phyloP scores from a whole-genome alignment of 2,888 invertebrate genomes.

The Amaurobius ferox region DNA sequence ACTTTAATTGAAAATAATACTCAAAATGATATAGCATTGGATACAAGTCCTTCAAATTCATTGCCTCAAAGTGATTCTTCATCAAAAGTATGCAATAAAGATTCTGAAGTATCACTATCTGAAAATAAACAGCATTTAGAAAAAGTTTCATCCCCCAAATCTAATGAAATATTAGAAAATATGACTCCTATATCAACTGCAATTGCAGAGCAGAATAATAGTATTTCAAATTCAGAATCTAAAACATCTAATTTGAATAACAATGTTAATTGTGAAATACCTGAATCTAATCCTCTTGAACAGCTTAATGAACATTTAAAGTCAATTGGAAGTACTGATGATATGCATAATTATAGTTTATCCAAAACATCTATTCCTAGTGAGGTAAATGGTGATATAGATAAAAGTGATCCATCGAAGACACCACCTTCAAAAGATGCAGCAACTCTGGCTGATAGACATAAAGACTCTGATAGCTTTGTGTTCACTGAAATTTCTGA shows the following conservation, averaged over 20 bases:
- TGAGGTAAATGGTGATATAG: background rate
- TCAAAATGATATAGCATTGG: no score
- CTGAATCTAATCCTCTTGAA: constrained; percentile 28
- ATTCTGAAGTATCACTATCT: no score
- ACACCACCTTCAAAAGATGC: background rate
- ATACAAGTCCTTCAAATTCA: no score
- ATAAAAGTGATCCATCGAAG: background rate
- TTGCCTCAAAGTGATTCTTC: no score
- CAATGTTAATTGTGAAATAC: no score
- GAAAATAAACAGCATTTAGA: no score
- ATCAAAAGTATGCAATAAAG: no score
- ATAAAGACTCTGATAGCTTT: constrained; percentile 31
- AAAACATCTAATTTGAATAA: background rate
- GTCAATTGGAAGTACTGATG: constrained; percentile 23
- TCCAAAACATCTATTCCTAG: background rate
- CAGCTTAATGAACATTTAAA: constrained; percentile 51
- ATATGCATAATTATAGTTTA: background rate
- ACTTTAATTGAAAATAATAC: no score
- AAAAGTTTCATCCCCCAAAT: no score
- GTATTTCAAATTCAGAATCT: no score
- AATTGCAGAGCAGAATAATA: background rate
- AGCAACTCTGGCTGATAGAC: background rate
- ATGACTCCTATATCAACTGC: background rate
- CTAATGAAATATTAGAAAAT: background rate
- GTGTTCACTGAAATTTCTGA: constrained; percentile 55